Conservation (phyloP, 2,113 vertebrate genomes). For the Sphyrna mokarran region DNA sequence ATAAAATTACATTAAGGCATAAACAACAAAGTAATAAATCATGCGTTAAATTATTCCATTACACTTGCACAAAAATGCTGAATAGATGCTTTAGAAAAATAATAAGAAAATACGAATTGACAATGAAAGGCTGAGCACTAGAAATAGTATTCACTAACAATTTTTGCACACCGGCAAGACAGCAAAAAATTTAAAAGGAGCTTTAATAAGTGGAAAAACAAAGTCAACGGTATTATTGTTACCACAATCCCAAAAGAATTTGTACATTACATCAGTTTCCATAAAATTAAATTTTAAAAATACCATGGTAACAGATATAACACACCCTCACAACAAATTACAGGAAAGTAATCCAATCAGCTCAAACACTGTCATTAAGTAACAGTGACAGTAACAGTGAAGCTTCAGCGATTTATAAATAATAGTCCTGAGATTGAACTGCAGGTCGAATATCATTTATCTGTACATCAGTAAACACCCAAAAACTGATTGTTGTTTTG, state of each 20-base stretch:
- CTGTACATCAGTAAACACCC: too few relatives aligned
- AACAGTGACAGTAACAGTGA: neutral
- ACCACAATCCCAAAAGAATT: neutral
- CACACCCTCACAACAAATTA: neutral
- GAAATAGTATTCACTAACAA: neutral
- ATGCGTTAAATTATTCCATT: neutral
- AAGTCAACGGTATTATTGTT: neutral
- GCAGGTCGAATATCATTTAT: too few relatives aligned
- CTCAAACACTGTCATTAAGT: neutral
- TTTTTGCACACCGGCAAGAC: neutral
- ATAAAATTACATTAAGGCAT: neutral
- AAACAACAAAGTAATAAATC: neutral
- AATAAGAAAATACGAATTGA: neutral
- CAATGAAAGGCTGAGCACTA: neutral
- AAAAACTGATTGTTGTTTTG: too few relatives aligned
- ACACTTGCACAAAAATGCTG: neutral
- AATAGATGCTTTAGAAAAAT: neutral
- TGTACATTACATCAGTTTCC: too few relatives aligned
- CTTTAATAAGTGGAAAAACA: neutral
- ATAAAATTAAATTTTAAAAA: neutral
- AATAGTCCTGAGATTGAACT: neutral
- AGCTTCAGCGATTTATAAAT: neutral
- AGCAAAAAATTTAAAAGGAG: neutral
- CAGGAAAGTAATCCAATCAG: neutral
- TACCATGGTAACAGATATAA: neutral